phyloP scores from a whole-genome alignment of 1,140 invertebrate species.

The Lordiphosa stackelbergi region DNA sequence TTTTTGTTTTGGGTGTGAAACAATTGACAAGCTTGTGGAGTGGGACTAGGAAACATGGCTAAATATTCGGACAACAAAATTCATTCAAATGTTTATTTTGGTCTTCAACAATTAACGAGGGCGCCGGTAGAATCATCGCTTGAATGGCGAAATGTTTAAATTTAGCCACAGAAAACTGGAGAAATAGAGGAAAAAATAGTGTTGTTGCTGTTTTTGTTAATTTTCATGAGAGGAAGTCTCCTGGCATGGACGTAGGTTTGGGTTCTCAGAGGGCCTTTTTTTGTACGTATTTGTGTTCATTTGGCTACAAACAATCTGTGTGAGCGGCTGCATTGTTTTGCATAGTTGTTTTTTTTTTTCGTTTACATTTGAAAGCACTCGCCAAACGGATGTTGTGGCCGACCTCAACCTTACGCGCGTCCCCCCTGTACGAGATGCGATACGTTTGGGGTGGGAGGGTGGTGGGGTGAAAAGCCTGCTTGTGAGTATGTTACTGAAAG shows the following conservation, averaged over 20 bases:
- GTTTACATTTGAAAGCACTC: conserved; percentile 74
- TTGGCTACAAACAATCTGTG: conserved; percentile 24
- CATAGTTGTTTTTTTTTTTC: conserved; percentile 49
- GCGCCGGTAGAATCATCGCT: conserved; percentile 41
- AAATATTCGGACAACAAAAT: conserved; percentile 15
- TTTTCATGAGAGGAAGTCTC: conserved; percentile 9
- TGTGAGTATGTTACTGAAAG: not conserved
- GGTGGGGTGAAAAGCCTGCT: not conserved
- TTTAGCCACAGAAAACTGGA: conserved; percentile 38
- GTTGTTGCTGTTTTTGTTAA: conserved; percentile 6
- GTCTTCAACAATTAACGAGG: conserved; percentile 38
- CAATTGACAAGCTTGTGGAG: no score
- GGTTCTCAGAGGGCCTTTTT: not conserved
- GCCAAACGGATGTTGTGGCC: conserved; percentile 65
- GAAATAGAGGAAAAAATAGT: conserved; percentile 25
- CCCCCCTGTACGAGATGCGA: not conserved
- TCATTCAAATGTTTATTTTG: conserved; percentile 30
- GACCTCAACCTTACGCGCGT: conserved; percentile 64
- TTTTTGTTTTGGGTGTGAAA: conserved; percentile 23
- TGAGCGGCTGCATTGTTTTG: conserved; percentile 58
- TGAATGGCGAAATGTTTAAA: conserved; percentile 70
- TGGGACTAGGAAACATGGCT: conserved; percentile 6
- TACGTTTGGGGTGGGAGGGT: not conserved
- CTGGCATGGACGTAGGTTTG: conserved; percentile 10
- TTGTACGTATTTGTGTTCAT: conserved; percentile 10